These are phyloP conservation scores for Drosophila merina DNA, from an alignment of 2,888 invertebrate species.

Conservation along the genomic window DNA sequence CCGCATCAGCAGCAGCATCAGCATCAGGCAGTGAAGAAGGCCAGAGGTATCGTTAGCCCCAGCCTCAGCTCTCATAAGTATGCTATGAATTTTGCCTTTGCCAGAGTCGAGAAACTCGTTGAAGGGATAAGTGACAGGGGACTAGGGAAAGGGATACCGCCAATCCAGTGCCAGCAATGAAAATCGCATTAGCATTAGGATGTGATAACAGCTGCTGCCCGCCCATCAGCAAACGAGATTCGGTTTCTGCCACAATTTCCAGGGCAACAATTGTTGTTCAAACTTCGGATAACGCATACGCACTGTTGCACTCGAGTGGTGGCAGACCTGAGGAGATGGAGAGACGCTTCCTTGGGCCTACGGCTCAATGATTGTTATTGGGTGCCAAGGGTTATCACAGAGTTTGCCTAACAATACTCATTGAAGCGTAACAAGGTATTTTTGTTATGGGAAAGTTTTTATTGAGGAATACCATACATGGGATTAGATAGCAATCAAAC, in stretches of 20 bases:
- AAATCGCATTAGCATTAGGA: conserved; percentile 49
- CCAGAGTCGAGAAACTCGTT: conserved; percentile 1
- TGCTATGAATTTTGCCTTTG: conserved; percentile 35
- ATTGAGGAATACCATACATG: neutral
- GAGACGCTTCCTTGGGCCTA: neutral
- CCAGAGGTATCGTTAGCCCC: conserved; percentile 47
- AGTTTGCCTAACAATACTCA: conserved; percentile 6
- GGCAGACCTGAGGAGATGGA: neutral
- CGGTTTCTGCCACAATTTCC: conserved; percentile 21
- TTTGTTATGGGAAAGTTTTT: neutral
- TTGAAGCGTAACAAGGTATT: conserved; percentile 12
- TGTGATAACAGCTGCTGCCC: conserved; percentile 46
- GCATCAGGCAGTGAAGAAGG: conserved; percentile 24
- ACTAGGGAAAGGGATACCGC: conserved; percentile 24
- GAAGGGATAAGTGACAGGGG: conserved; percentile 5
- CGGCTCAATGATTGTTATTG: conserved; percentile 31
- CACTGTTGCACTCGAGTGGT: conserved; percentile 33
- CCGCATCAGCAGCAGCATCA: conserved; percentile 21
- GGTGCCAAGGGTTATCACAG: conserved; percentile 29
- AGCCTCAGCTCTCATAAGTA: conserved; percentile 49
- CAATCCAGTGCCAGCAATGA: conserved; percentile 52
- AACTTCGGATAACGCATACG: conserved; percentile 36
- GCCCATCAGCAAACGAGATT: conserved; percentile 26
- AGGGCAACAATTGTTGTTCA: conserved; percentile 43
- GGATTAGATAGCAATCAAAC: neutral